Percentiles rank a stretch among this genome's conserved stretches.
phyloP scores from a whole-genome alignment of 1,140 invertebrate species.

The Neodiprion virginianus region DNA sequence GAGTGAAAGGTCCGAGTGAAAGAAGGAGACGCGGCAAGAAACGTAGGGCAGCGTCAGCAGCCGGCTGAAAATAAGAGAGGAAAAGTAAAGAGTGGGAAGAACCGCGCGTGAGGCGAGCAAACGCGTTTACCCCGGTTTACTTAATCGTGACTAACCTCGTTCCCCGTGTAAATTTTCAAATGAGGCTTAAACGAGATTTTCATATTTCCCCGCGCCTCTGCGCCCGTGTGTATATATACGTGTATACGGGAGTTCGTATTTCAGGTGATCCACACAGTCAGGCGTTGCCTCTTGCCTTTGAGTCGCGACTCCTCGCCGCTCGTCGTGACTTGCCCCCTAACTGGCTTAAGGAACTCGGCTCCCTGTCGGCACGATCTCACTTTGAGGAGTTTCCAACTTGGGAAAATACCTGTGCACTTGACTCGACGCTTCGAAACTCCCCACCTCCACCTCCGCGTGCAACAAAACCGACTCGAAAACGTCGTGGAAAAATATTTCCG shows the following conservation, averaged over 20 bases:
- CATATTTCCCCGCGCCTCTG: not conserved
- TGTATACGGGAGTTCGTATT: no score
- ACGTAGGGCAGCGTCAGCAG: no score
- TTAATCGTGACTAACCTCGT: not conserved
- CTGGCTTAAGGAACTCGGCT: not conserved
- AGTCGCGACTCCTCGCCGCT: not conserved
- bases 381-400: conserved; percentile 2
- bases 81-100: no score
- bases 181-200: conserved; percentile 5
- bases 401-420: not conserved
- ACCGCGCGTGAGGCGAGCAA: not conserved
- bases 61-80: no score
- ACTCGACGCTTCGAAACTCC: not conserved
- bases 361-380: conserved; percentile 4
- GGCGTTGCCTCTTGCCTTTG: not conserved
- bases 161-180: not conserved
- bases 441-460: not conserved
- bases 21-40: not conserved
- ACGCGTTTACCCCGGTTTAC: not conserved
- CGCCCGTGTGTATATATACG: no score
- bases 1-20: not conserved
- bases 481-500: not conserved
- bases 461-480: not conserved
- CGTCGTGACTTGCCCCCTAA: not conserved
- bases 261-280: no score